Base-by-base conservation (phyloP, 2,888 invertebrate species). In the Apeira syringaria region DNA sequence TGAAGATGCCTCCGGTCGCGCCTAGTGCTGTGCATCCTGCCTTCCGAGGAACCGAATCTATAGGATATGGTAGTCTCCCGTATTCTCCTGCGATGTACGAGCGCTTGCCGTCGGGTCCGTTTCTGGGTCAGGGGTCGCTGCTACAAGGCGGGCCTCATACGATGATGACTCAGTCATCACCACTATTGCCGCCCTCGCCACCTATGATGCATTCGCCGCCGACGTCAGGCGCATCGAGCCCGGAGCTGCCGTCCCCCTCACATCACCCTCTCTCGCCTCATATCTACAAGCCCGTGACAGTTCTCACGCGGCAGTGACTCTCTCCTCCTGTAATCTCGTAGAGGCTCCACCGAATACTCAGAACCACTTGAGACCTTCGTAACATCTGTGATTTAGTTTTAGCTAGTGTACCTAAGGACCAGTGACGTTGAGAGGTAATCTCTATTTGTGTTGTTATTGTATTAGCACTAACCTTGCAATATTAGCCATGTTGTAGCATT, bases 231-330 rank as follows among this genome's bases (percentile, higher is more conserved):
- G 60, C 81, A 3, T 81, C 86, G 22, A 85, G 85, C 53, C 85
- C 88, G 12, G 87, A 87, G 58, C 74, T 86, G 50, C 80, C 82
- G 0, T 74, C 82, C 11, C 76, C 82, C 4, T 71, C 80, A 41
- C 83, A 81, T 47, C 88, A 82, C 57, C 72, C 82, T 1, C 74
- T 83, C n/a, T 56, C 87, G 42, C 78, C 82, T 1, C 88, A 91
- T 56, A 89, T 89, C 63, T 89, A 78, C 79, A 89, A 92, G 59
- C 92, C 92, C 1, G 79, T 92, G 50, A 90, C 92, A 32, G 90
- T 92, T 17, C 85, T 92, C 17, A 89, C 91, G 47, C 84, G 92
- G 61, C 91, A 92, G 57, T 89, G 81, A 84, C 41, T 50, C 38
- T 34, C 22, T 20, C 11, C 39, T 42, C 33, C 39, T 11, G 15